Evolutionary conservation across 2,113 vertebrate species (phyloP), one percentile per base, ranked within the genome.

Genomic region (Sarotherodon lohbergeri): DNA sequence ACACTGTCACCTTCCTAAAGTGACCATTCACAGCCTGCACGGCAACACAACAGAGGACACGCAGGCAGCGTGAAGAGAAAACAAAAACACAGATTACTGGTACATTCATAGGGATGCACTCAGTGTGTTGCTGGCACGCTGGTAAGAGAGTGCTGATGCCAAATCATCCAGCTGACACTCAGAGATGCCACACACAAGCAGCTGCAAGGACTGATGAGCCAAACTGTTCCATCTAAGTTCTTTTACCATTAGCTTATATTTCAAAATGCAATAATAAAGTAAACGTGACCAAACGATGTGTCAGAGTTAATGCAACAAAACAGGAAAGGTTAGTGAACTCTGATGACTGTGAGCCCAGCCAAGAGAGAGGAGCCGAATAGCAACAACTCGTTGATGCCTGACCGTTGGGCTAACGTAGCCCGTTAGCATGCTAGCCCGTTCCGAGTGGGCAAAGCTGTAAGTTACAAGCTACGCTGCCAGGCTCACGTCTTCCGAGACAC

Each of bases 11-110:
- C 94, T 96, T 95, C 95, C 94, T 91, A 93, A 57, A 93, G 95
- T 87, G 92, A 96, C 94, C 96, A 96, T 96, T 96, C 96, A 97
- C 95, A 89, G 92, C 95, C 96, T 97, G 90, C 84, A 88, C 84
- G 86, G 19, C 11, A 86, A 81, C 86, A 90, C 78, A 82, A 82
- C 41, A 66, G 36, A 86, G 11, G 55, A 3, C 39, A 41, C 57
- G 32, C 66, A 88, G 50, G 22, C 66, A 89, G 66, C 52, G 41
- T 8, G 48, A 68, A 24, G n/a, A 41, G 36, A 68, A 68, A 68
- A 68, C 34, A 76, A 76, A 76, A 71, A 43, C 66, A 71, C 57
- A 59, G 4, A 55, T 13, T 11, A 16, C 3, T 16, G n/a, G 68
- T 7, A 43, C 5, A 82, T 46, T 3, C 46, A 52, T 13, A 63